Base-by-base conservation (phyloP, 1,140 invertebrate species). In the Eriosoma lanigerum region DNA sequence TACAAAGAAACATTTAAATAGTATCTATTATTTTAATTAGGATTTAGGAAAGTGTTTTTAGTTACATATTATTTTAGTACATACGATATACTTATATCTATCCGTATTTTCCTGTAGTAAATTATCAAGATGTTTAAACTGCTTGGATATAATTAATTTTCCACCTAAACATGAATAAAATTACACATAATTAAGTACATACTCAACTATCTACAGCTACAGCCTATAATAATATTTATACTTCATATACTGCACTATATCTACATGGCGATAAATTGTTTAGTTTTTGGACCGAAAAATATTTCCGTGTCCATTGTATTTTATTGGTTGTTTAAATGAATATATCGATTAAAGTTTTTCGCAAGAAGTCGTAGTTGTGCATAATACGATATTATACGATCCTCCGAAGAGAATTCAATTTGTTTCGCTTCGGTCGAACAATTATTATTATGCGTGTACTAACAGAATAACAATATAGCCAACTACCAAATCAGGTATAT, bases 361-460 rank as follows among this genome's bases (percentile, higher is more conserved):
- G 46, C 24, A 72, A 72, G 68, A 72, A 50, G 46, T 72, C 68
- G 68, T 46, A 50, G 46, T 72, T 46, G 68, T 46, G 24, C 46
- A 52, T 52, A 62, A 54, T 29, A 62, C 29, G 10, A 58, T 58
- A 58, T 54, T 54, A 70, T 48, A 64, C 15, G 54, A 78, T 78
- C 38, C 32, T 52, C 75, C 54, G 44, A 48, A 9, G n/a, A 60
- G 10, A 60, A 78, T 78, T 48, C 21, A 24, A 78, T 78, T 78
- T 48, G 75, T 60, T 60, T 60, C 56, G 56, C 75, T 78, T 24
- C 56, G 73, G 73, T 76, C 32, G 29, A 48, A 60, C 75, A 78
- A 78, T 78, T 78, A 78, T 58, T 58, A 58, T 46, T 78, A 21
- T 75, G 24, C 17, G 21, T 46, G 26, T n/a, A 38, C 52, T 76